Conservation (phyloP, 30 jellyfish, hydroid and myxozoan species). For the Rhopilema esculentum region DNA sequence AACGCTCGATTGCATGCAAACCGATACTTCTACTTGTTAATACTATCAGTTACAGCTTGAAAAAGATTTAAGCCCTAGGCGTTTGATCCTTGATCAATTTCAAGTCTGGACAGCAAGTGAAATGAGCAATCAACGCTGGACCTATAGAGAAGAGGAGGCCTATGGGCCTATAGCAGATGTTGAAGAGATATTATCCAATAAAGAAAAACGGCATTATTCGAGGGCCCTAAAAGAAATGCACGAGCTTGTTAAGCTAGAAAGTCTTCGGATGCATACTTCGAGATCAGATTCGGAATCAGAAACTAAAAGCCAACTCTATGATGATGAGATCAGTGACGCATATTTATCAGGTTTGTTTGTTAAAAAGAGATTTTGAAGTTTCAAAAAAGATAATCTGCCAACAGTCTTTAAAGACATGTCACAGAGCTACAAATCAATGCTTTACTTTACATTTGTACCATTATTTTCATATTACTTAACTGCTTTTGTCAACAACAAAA, state of each 20-base stretch:
- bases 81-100: background rate
- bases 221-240: slow-evolving; percentile 63
- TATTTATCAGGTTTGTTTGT: background rate
- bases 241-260: slow-evolving; percentile 57
- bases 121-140: background rate
- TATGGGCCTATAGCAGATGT: background rate
- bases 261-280: slow-evolving; percentile 31
- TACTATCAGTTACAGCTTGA: no score
- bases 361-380: no score
- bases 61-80: background rate
- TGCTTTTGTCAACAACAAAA: no score
- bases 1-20: no score
- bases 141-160: background rate
- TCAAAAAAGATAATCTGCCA: no score
- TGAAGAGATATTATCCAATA: slow-evolving; percentile 34
- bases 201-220: slow-evolving; percentile 43
- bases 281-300: slow-evolving; percentile 50
- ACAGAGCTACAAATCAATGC: no score
- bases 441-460: no score
- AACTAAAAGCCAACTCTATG: background rate
- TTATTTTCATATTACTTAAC: no score
- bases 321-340: background rate
- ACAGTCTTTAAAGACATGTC: no score
- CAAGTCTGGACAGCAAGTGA: background rate
- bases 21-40: no score